phyloP scores from a whole-genome alignment of 2,113 vertebrate genomes.

The Isurus oxyrinchus region DNA sequence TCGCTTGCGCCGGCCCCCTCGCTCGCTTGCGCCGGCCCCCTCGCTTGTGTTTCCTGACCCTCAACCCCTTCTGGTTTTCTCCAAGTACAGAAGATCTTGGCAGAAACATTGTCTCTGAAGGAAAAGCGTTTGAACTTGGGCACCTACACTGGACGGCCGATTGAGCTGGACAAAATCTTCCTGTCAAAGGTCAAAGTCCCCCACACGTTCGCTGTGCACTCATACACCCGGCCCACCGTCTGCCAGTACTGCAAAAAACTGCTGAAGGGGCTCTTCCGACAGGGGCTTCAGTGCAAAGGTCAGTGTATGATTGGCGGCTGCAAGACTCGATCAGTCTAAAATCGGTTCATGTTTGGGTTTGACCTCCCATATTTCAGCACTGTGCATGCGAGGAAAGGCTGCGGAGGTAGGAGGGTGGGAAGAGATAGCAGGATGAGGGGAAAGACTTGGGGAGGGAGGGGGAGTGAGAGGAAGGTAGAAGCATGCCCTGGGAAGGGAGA shows the following conservation, averaged over 20 bases:
- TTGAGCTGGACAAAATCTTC: constrained; percentile 79
- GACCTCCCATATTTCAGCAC: too few species aligned
- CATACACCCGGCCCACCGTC: constrained; percentile 78
- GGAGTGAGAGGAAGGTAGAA: too few species aligned
- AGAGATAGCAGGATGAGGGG: too few species aligned
- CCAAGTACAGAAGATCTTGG: constrained; percentile 52
- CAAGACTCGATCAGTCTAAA: too few species aligned
- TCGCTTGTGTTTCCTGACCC: not conserved
- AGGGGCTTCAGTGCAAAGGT: constrained; percentile 88
- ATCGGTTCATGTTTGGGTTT: not conserved
- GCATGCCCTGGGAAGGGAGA: too few species aligned
- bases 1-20: not conserved
- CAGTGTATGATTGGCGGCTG: not conserved
- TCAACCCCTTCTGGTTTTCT: constrained; percentile 49
- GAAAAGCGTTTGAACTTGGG: not conserved
- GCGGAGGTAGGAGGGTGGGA: not conserved
- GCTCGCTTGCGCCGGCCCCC: too few species aligned
- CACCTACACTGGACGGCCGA: constrained; percentile 72
- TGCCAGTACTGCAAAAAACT: constrained; percentile 86
- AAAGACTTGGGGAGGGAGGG: too few species aligned
- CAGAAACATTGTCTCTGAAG: not conserved
- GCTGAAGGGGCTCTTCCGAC: constrained; percentile 77
- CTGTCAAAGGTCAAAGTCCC: constrained; percentile 84
- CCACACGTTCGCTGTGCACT: constrained; percentile 81
- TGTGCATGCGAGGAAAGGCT: not conserved